These are phyloP conservation scores for Panagrolaimus sp. DNA, from an alignment of 1,140 invertebrate genomes.

Conservation along the genomic window DNA sequence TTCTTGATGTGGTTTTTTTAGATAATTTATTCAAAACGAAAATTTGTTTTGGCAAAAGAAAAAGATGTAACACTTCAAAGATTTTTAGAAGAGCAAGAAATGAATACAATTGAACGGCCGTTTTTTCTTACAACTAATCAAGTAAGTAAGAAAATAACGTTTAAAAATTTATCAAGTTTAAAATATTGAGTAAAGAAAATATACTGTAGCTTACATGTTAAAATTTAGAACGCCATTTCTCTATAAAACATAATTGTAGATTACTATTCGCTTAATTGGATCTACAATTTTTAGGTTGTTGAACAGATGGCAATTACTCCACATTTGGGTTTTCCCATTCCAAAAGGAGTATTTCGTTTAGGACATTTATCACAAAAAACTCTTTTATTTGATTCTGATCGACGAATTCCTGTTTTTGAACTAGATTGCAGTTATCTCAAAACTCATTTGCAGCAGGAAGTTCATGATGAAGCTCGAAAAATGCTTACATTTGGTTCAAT, in stretches of 20 bases:
- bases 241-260: too few species aligned
- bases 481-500: background rate
- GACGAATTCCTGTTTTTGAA: background rate
- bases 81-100: slow-evolving; percentile 9
- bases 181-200: too few species aligned
- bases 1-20: background rate
- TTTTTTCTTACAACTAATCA: slow-evolving; percentile 7
- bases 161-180: too few species aligned
- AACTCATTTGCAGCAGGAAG: background rate
- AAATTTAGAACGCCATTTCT: too few species aligned
- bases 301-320: slow-evolving; percentile 7
- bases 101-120: background rate
- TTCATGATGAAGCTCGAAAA: background rate
- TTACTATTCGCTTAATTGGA: too few species aligned
- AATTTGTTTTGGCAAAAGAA: slow-evolving; percentile 10
- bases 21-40: background rate
- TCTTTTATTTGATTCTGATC: background rate
- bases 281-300: too few species aligned
- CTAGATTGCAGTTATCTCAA: background rate
- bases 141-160: too few species aligned
- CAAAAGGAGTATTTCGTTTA: background rate
- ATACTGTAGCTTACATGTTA: too few species aligned
- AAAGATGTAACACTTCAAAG: background rate
- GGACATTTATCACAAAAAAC: slow-evolving; percentile 3
- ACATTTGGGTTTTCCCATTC: background rate